Evolutionary conservation across 1,140 invertebrate species (phyloP).

Genomic region (Lasioglossum baleicum): DNA sequence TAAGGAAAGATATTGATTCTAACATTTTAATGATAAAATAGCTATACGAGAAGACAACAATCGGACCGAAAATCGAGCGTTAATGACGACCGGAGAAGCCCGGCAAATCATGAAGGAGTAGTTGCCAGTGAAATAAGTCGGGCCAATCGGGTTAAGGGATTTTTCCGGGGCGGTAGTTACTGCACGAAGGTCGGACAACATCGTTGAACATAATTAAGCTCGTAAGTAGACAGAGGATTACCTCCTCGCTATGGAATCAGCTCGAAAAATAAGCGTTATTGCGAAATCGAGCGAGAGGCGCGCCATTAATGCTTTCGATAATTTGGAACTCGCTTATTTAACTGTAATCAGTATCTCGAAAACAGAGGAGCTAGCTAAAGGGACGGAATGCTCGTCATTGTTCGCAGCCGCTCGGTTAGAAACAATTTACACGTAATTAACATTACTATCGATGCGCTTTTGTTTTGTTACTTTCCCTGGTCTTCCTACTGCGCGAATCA

Average conservation of each 20-base stretch:
- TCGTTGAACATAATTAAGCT: slow-evolving; percentile 23
- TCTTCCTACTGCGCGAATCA: no score
- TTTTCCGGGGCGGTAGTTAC: slow-evolving; percentile 13
- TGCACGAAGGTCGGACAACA: slow-evolving; percentile 14
- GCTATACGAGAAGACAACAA: background rate
- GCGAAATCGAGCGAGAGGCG: background rate
- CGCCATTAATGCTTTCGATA: background rate
- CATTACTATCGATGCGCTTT: background rate
- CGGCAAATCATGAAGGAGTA: slow-evolving; percentile 22
- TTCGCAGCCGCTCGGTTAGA: background rate
- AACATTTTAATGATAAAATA: no score
- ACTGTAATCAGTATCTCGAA: background rate
- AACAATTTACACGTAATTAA: background rate
- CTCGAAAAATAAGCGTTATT: background rate
- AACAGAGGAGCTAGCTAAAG: background rate
- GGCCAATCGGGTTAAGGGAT: slow-evolving; percentile 22
- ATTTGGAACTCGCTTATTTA: slow-evolving; percentile 1
- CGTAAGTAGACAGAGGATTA: slow-evolving; percentile 21
- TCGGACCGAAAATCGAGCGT: background rate
- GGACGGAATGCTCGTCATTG: background rate
- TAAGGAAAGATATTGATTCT: no score
- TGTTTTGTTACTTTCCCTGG: no score
- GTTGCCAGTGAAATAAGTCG: slow-evolving; percentile 31
- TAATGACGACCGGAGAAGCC: background rate
- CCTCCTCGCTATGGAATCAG: background rate